Percentiles rank a stretch among this genome's conserved stretches.
phyloP scores from a whole-genome alignment of 2,888 invertebrate genomes.

The Hydroisotoma schaefferi region DNA sequence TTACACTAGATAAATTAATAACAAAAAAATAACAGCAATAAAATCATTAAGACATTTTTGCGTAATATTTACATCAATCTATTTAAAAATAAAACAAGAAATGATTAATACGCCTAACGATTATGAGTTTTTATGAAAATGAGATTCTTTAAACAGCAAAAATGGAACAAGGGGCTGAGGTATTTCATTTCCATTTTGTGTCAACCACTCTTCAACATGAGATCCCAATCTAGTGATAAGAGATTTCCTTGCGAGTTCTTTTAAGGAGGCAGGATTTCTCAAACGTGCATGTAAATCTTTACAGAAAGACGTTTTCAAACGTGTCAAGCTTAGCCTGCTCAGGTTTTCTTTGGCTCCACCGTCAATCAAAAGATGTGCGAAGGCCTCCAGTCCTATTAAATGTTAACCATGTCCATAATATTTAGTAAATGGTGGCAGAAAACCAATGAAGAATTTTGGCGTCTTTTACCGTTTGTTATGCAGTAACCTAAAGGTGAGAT shows the following conservation, averaged over 20 bases:
- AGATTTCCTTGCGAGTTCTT: slow-evolving; percentile 22
- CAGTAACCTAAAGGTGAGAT: slow-evolving; percentile 37
- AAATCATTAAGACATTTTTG: too few relatives aligned
- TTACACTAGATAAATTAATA: too few relatives aligned
- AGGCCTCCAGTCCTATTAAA: slow-evolving; percentile 25
- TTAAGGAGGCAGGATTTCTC: slow-evolving; percentile 30
- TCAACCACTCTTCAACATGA: slow-evolving; percentile 30
- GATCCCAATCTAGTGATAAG: slow-evolving; percentile 29
- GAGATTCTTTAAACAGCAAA: slow-evolving; percentile 5
- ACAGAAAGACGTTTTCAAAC: slow-evolving; percentile 19
- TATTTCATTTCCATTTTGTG: slow-evolving; percentile 31
- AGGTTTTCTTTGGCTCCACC: slow-evolving; percentile 38
- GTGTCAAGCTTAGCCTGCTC: slow-evolving; percentile 22
- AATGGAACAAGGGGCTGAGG: slow-evolving; percentile 35
- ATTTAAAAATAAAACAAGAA: too few relatives aligned
- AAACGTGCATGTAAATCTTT: slow-evolving; percentile 26
- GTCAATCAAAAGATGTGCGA: slow-evolving; percentile 36
- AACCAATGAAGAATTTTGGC: neutral
- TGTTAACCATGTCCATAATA: neutral
- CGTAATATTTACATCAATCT: too few relatives aligned
- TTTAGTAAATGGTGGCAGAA: neutral
- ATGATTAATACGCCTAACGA: too few relatives aligned
- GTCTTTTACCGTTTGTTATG: slow-evolving; percentile 30
- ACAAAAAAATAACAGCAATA: too few relatives aligned
- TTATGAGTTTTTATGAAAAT: neutral